Conservation (phyloP, 2,888 invertebrate genomes). For the Tiphia femorata region DNA sequence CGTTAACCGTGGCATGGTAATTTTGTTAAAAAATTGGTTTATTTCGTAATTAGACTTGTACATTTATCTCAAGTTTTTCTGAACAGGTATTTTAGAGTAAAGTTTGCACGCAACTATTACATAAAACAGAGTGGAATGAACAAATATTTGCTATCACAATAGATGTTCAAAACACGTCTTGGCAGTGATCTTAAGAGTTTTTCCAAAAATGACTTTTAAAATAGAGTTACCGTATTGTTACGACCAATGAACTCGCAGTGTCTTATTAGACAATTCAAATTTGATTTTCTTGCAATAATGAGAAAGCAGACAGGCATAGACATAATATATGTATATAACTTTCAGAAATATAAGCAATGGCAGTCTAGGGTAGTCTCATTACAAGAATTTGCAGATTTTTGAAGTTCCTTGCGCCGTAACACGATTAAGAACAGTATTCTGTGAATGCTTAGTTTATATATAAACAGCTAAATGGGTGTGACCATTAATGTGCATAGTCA, state of each 20-base stretch:
- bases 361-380: not conserved
- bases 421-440: constrained; percentile 46
- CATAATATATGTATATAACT: constrained; percentile 32
- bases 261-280: no score
- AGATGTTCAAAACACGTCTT: constrained; percentile 35
- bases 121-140: constrained; percentile 44
- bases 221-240: no score
- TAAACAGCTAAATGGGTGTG: no score
- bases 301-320: constrained; percentile 32
- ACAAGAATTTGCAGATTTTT: constrained; percentile 20
- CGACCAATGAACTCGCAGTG: no score
- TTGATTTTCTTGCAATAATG: constrained; percentile 21
- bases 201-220: constrained; percentile 15
- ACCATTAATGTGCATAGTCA: no score
- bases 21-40: constrained; percentile 56
- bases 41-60: constrained; percentile 54
- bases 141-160: constrained; percentile 36
- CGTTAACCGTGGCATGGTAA: constrained; percentile 15
- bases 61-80: constrained; percentile 45
- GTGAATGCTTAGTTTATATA: no score
- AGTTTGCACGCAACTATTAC: constrained; percentile 28
- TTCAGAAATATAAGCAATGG: no score
- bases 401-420: constrained; percentile 32
- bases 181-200: constrained; percentile 39
- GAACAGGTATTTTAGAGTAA: constrained; percentile 29